Evolutionary conservation across 1,140 invertebrate genomes (phyloP).

Genomic region (Sitophilus oryzae): DNA sequence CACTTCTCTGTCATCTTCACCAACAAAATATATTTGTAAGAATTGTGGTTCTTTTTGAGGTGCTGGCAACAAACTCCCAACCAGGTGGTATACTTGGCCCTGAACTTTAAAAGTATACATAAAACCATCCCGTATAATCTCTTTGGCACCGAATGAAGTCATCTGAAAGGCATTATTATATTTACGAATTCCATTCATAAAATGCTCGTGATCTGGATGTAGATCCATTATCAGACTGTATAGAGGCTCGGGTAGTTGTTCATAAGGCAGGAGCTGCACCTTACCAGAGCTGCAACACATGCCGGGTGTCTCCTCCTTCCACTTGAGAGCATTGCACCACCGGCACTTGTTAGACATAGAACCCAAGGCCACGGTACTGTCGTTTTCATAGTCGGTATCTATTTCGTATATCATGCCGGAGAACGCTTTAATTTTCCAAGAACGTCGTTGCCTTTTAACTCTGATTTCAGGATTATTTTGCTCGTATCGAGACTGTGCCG

Average conservation of each 20-base stretch:
- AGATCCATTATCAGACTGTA: conserved; percentile 20
- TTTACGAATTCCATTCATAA: conserved; percentile 41
- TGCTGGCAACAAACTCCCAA: conserved; percentile 37
- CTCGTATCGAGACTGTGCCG: no score
- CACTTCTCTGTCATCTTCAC: conserved; percentile 25
- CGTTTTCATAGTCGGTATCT: background rate
- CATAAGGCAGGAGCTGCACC: conserved; percentile 23
- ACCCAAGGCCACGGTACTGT: conserved; percentile 8
- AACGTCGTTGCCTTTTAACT: no score
- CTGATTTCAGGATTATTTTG: no score
- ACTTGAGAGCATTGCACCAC: conserved; percentile 38
- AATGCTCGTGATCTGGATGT: conserved; percentile 38
- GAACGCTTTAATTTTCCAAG: no score
- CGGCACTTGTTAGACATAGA: conserved; percentile 32
- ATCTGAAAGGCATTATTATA: conserved; percentile 33
- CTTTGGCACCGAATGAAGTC: background rate
- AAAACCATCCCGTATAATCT: conserved; percentile 24
- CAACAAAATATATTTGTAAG: conserved; percentile 45
- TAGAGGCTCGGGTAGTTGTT: conserved; percentile 18
- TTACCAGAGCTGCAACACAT: conserved; percentile 35
- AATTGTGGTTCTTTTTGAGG: conserved; percentile 33
- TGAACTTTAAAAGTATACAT: conserved; percentile 44
- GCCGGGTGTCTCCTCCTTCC: conserved; percentile 36
- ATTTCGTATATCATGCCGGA: no score
- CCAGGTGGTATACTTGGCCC: conserved; percentile 45